Percentiles rank a stretch among this genome's conserved stretches.
phyloP scores from a whole-genome alignment of 2,113 vertebrate species.

The Nestor notabilis region DNA sequence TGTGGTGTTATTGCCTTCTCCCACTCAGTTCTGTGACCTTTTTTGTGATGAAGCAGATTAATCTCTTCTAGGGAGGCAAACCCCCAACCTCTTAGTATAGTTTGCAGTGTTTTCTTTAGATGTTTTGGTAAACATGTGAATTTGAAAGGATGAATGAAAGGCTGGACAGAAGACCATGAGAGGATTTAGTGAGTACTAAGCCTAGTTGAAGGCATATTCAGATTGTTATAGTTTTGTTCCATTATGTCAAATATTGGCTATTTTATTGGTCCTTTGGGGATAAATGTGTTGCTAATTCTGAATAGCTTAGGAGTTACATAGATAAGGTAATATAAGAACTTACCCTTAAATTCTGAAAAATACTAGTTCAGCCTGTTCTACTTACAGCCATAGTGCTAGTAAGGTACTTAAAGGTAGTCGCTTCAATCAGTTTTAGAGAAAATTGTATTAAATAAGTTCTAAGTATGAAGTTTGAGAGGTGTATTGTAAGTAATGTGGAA shows the following conservation, averaged over 20 bases:
- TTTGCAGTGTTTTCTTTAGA: background rate
- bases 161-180: background rate
- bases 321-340: background rate
- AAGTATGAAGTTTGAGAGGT: background rate
- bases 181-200: background rate
- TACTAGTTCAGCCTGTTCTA: background rate
- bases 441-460: background rate
- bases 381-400: background rate
- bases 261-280: background rate
- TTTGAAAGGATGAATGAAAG: background rate
- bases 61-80: background rate
- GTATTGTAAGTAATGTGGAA: background rate
- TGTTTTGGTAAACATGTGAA: background rate
- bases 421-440: background rate
- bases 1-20: background rate
- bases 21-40: background rate
- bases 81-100: background rate
- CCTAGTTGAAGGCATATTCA: background rate
- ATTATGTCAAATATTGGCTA: background rate
- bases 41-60: background rate
- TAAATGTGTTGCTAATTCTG: background rate
- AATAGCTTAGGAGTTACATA: background rate
- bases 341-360: background rate
- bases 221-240: background rate
- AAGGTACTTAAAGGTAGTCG: background rate